Percentiles rank a stretch among this genome's conserved stretches.
Conservation (phyloP, 2,888 invertebrate genomes). For the Caenorhabditis japonica region DNA sequence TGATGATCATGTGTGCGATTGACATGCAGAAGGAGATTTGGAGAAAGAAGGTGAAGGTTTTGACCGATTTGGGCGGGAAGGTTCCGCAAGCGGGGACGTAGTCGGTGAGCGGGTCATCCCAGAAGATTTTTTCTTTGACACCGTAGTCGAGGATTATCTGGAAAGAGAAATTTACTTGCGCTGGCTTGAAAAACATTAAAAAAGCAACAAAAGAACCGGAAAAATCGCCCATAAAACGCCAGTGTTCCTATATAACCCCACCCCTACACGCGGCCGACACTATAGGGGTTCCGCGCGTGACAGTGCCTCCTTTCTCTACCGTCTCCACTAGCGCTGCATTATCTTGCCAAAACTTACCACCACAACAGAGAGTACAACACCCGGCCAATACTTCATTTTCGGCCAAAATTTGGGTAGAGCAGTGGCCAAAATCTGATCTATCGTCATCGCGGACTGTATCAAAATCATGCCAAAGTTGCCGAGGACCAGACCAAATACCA, state of each 20-base stretch:
- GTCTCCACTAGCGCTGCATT: too few species aligned
- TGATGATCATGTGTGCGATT: conserved; percentile 30
- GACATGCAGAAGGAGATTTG: conserved; percentile 25
- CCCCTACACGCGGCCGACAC: too few species aligned
- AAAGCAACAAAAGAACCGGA: too few species aligned
- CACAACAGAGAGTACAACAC: conserved; percentile 11
- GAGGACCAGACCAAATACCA: conserved; percentile 25
- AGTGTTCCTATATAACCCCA: too few species aligned
- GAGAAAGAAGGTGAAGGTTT: conserved; percentile 13
- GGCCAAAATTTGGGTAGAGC: conserved; percentile 22
- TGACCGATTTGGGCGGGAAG: conserved; percentile 14
- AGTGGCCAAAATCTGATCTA: conserved; percentile 23
- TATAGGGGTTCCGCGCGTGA: too few species aligned
- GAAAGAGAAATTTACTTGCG: conserved; percentile 5
- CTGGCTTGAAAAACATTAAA: too few species aligned
- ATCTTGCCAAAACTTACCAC: too few species aligned
- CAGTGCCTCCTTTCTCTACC: too few species aligned
- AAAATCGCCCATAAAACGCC: too few species aligned
- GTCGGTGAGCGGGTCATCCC: conserved; percentile 26
- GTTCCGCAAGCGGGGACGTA: conserved; percentile 30
- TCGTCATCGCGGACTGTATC: conserved; percentile 42
- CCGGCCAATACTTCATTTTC: conserved; percentile 34
- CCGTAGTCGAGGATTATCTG: conserved; percentile 16
- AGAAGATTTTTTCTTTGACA: conserved; percentile 19
- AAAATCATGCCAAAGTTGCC: conserved; percentile 43